Conservation (phyloP, 2,797 vertebrate species). For the Trachurus trachurus region DNA sequence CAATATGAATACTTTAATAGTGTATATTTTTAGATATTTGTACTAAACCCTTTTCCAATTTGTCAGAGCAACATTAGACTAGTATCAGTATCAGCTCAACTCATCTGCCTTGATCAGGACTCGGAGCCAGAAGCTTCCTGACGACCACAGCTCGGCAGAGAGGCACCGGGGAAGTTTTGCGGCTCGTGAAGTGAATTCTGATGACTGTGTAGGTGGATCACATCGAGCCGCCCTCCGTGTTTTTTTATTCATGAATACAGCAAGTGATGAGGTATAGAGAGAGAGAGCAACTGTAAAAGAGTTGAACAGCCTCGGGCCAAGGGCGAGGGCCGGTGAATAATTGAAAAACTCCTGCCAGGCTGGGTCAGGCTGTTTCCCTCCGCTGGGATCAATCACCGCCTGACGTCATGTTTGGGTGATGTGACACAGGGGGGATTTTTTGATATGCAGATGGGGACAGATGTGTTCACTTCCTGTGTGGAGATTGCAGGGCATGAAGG, state of each 20-base stretch:
- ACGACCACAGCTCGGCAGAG: neutral
- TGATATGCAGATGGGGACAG: slow-evolving; percentile 29
- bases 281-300: slow-evolving; percentile 50
- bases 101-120: slow-evolving; percentile 28
- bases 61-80: neutral
- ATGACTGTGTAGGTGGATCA: slow-evolving; percentile 39
- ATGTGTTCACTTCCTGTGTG: slow-evolving; percentile 18
- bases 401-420: slow-evolving; percentile 45
- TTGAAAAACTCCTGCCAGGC: slow-evolving; percentile 56
- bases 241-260: slow-evolving; percentile 71
- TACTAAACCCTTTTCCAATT: neutral
- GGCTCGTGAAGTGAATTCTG: slow-evolving; percentile 59
- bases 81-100: slow-evolving; percentile 6
- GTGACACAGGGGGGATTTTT: slow-evolving; percentile 25
- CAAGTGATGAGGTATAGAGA: slow-evolving; percentile 45
- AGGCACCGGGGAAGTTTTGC: slow-evolving; percentile 3
- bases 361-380: slow-evolving; percentile 39
- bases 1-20: neutral
- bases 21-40: neutral
- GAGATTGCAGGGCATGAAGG: neutral
- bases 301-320: slow-evolving; percentile 61
- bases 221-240: slow-evolving; percentile 6
- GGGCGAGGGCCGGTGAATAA: slow-evolving; percentile 67
- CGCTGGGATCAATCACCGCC: slow-evolving; percentile 53
- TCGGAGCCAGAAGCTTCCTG: neutral